Evolutionary conservation across 2,888 invertebrate genomes (phyloP), one percentile per base, ranked within the genome.

Genomic region (Embidobia sp.): DNA sequence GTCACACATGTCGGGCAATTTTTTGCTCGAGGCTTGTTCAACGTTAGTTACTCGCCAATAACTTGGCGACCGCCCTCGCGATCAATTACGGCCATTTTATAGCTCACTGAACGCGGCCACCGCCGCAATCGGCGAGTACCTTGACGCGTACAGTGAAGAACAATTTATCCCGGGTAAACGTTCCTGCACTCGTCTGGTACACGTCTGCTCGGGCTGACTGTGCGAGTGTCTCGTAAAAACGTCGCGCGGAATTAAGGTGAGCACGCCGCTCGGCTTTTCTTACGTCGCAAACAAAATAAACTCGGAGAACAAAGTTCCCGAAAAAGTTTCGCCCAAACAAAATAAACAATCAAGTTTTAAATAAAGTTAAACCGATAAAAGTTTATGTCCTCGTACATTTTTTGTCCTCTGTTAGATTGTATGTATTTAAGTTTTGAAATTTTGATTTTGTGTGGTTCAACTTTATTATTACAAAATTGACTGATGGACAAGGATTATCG

Each of bases 81-180:
- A 79, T 79, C 79, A 79, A 79, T 79, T 82, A 79, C 51, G 44
- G 76, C 75, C 66, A 79, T 80, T 81, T 81, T 57, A 75, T 77
- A 64, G 78, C 72, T 76, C 61, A 53, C 76, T 79, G 31, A 27
- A 31, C 7, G 19, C 35, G 48, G 22, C 67, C 57, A 67, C 55
- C 55, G 33, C 44, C 53, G 53, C 53, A 70, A 70, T 70, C 61
- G 51, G 35, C 29, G 4, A 37, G 29, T 37, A 55, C 35, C 31
- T 22, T 46, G 29, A 16, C 37, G 75, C 67, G 81, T 77, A 79
- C 79, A 73, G 79, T 10, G 27, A 44, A 78, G 61, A 57, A 70
- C 55, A 78, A 82, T 83, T 83, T 82, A 81, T 82, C 70, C 69
- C 66, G 73, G 76, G 31, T 79, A 77, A 80, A 80, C 72, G 78